These are phyloP conservation scores for Lathamus discolor DNA, from an alignment of 2,113 vertebrate species.

Conservation along the genomic window DNA sequence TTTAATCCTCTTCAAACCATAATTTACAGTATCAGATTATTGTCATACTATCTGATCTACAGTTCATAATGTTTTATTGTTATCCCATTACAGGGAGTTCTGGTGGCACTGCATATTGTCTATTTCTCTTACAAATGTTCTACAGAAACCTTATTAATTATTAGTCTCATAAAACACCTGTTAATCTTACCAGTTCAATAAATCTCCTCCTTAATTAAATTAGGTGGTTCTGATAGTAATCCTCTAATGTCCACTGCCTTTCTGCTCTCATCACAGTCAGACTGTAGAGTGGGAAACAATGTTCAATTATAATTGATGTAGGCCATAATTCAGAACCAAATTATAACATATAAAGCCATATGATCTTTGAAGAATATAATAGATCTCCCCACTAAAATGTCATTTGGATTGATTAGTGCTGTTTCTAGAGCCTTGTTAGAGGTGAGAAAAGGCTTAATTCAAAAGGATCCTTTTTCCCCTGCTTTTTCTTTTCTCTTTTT, in stretches of 20 bases:
- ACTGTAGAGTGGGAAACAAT: slow-evolving; percentile 35
- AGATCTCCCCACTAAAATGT: slow-evolving; percentile 56
- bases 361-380: slow-evolving; percentile 66
- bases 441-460: slow-evolving; percentile 45
- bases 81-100: slow-evolving; percentile 59
- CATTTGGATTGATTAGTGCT: slow-evolving; percentile 67
- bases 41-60: slow-evolving; percentile 54
- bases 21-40: slow-evolving; percentile 59
- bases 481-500: background rate
- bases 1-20: slow-evolving; percentile 43
- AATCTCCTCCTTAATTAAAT: slow-evolving; percentile 68
- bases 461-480: background rate
- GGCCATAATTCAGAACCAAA: slow-evolving; percentile 67
- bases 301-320: slow-evolving; percentile 63
- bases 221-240: slow-evolving; percentile 54
- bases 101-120: slow-evolving; percentile 59
- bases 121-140: slow-evolving; percentile 69
- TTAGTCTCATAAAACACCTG: slow-evolving; percentile 70
- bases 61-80: slow-evolving; percentile 61
- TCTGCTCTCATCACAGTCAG: slow-evolving; percentile 45
- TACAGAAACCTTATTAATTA: slow-evolving; percentile 70
- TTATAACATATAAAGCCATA: slow-evolving; percentile 69
- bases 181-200: slow-evolving; percentile 70
- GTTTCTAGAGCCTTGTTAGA: slow-evolving; percentile 62
- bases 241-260: slow-evolving; percentile 49